phyloP scores from a whole-genome alignment of 2,797 vertebrate genomes.

The Mareca penelope region DNA sequence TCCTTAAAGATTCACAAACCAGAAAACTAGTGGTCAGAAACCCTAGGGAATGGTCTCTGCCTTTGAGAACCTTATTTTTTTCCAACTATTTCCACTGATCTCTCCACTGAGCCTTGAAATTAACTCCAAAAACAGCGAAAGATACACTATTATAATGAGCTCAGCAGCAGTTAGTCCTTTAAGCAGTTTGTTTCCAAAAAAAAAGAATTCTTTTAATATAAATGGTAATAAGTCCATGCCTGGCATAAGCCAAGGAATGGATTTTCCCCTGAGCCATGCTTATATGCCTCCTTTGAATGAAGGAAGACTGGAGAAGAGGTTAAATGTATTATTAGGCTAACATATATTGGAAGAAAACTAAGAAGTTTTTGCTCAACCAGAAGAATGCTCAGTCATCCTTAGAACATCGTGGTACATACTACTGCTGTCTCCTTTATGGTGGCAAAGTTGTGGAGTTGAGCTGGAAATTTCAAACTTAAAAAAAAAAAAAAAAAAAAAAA shows the following conservation, averaged over 20 bases:
- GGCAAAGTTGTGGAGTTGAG: conserved; percentile 65
- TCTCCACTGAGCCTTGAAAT: not conserved
- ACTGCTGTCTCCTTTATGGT: not conserved
- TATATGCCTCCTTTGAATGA: not conserved
- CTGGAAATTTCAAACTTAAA: conserved; percentile 66
- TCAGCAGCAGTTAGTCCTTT: not conserved
- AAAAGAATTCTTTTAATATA: not conserved
- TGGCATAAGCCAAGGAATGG: not conserved
- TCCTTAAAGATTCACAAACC: not conserved
- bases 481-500: conserved; percentile 16
- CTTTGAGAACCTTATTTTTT: not conserved
- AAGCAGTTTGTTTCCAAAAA: not conserved
- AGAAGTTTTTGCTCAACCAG: not conserved
- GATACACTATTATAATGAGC: not conserved
- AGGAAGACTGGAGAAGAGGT: not conserved
- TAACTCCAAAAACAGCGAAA: not conserved
- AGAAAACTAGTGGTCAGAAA: not conserved
- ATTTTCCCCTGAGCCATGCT: not conserved
- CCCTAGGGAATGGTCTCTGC: not conserved
- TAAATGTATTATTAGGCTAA: not conserved
- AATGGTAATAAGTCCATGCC: not conserved
- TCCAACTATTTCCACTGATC: not conserved
- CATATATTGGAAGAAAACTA: not conserved
- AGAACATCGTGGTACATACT: not conserved
- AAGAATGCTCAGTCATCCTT: not conserved